phyloP scores from a whole-genome alignment of 2,888 invertebrate genomes.

The Pandemis cinnamomeana region DNA sequence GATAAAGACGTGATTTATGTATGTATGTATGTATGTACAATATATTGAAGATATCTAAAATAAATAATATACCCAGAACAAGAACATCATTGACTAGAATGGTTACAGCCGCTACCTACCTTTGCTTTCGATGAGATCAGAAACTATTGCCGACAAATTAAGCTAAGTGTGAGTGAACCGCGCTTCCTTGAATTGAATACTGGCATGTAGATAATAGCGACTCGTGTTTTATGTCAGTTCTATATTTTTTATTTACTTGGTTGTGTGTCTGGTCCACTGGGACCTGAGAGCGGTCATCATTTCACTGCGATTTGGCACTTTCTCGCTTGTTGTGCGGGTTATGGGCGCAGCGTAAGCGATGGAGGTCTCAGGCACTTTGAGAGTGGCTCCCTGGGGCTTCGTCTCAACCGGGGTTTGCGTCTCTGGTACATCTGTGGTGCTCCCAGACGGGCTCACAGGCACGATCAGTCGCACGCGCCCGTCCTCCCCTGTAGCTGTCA shows the following conservation, averaged over 20 bases:
- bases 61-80: not conserved
- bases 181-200: not conserved
- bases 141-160: not conserved
- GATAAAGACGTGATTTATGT: too few relatives aligned
- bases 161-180: not conserved
- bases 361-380: slow-evolving; percentile 81
- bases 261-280: slow-evolving; percentile 94
- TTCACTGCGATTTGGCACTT: slow-evolving; percentile 93
- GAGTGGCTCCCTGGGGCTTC: slow-evolving; percentile 72
- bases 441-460: slow-evolving; percentile 83
- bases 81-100: slow-evolving; percentile 33
- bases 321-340: slow-evolving; percentile 92
- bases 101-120: slow-evolving; percentile 14
- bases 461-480: slow-evolving; percentile 86
- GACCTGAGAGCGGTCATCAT: slow-evolving; percentile 93
- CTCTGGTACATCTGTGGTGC: slow-evolving; percentile 64
- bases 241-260: slow-evolving; percentile 84
- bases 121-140: slow-evolving; percentile 3
- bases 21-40: too few relatives aligned
- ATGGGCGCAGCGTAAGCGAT: slow-evolving; percentile 87
- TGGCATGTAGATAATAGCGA: not conserved
- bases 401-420: slow-evolving; percentile 56
- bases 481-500: slow-evolving; percentile 85
- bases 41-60: not conserved
- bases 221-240: slow-evolving; percentile 6